Percentiles rank a stretch among this genome's conserved stretches.
Evolutionary conservation across 2,888 invertebrate genomes (phyloP).

Genomic region (Phasia obesa): DNA sequence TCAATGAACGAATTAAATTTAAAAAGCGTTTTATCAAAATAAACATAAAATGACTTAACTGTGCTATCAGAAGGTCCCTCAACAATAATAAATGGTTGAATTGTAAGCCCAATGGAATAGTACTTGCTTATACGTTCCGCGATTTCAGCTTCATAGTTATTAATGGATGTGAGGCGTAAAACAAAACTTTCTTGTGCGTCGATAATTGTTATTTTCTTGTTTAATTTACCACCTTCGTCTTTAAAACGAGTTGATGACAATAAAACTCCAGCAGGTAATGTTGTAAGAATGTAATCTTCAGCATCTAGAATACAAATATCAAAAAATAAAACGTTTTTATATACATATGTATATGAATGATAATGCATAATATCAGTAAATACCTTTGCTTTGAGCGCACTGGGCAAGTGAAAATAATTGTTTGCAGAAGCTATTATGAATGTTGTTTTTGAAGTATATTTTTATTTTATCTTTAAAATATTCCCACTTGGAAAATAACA

Average conservation of each 20-base stretch:
- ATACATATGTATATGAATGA: too few species aligned
- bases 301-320: too few species aligned
- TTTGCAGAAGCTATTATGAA: too few species aligned
- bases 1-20: constrained; percentile 43
- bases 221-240: constrained; percentile 54
- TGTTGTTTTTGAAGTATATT: too few species aligned
- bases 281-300: constrained; percentile 55
- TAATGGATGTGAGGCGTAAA: too few species aligned
- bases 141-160: constrained; percentile 61
- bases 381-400: too few species aligned
- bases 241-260: constrained; percentile 55
- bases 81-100: constrained; percentile 69
- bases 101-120: constrained; percentile 64
- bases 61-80: constrained; percentile 53
- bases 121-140: too few species aligned
- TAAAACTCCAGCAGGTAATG: constrained; percentile 59
- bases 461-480: too few species aligned
- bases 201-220: constrained; percentile 66
- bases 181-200: constrained; percentile 70
- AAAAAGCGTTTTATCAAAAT: constrained; percentile 62
- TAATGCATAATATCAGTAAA: too few species aligned
- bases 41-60: constrained; percentile 55
- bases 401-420: too few species aligned
- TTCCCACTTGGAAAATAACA: too few species aligned
- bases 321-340: too few species aligned